Base-by-base conservation (phyloP, 2,888 invertebrate genomes). In the Nomada lathburiana region DNA sequence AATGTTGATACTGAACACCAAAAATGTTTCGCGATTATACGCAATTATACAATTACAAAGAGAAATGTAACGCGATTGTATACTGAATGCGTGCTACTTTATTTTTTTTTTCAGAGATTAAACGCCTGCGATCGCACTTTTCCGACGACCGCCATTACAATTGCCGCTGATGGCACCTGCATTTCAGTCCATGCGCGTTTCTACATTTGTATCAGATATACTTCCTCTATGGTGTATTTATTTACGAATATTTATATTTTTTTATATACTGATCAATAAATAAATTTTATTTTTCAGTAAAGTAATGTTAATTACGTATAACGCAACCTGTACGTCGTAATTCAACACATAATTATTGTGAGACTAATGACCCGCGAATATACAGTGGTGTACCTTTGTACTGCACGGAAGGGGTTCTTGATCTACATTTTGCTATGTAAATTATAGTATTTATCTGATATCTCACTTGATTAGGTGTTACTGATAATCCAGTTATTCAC, bases 111-210 rank as follows among this genome's bases (percentile, higher is more conserved):
- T 0, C 0, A 29, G 29, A 67, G 5, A 59, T 65, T 78, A 55
- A 70, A 59, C 55, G 68, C 23, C 42, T 53, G 53, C 53, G 62
- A 76, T 57, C 18, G 59, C 55, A 84, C 71, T 73, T 68, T 79
- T 57, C 62, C 64, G 59, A 70, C 76, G 62, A 74, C 88, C 88
- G 88, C 88, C 88, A 88, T 88, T 86, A 88, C 83, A 71, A 63
- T 53, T 57, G 59, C 73, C 72, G 64, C 71, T 69, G 62, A 79
- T 72, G 52, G 63, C 64, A 83, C 68, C 75, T 75, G 70, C 72
- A 76, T 23, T 71, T 59, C 65, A 55, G 63, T 68, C 26, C 62
- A 36, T 60, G 64, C 60, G 53, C 55, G 23, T 29, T 60, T 44
- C 52, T 70, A 55, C 73, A 59, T 69, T 64, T 59, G 42, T 57